Conservation (phyloP, 2,113 vertebrate species). For the Copsychus sechellarum region DNA sequence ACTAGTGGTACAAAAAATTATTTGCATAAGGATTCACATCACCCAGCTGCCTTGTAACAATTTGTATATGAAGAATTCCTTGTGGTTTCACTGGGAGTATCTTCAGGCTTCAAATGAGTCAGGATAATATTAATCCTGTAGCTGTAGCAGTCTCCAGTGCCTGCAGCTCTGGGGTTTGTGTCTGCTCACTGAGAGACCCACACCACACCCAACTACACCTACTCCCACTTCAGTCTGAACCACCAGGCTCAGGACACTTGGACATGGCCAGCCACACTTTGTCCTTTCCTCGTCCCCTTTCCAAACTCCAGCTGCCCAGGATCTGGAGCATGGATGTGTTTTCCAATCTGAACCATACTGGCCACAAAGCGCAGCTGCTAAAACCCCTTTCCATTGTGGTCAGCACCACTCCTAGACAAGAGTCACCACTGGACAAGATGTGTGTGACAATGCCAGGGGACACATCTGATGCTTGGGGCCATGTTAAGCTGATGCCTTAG, state of each 20-base stretch:
- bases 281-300: neutral
- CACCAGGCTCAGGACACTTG: no score
- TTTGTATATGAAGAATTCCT: fast-evolving
- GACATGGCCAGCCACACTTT: neutral
- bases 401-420: fast-evolving
- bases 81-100: neutral
- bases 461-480: neutral
- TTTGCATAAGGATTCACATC: fast-evolving
- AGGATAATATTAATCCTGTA: neutral
- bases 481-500: neutral
- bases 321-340: fast-evolving
- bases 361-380: neutral
- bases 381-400: neutral
- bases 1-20: neutral
- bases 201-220: neutral
- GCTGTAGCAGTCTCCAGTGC: neutral
- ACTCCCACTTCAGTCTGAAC: no score
- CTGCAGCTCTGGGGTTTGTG: neutral
- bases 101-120: neutral
- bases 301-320: neutral
- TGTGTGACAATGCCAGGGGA: neutral
- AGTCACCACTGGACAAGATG: neutral
- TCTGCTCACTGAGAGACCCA: neutral
- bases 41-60: neutral
- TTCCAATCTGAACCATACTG: neutral